A percentile compares a stretch with the other conserved stretches of the same genome.
Conservation (phyloP, 1,140 invertebrate species). For the Philopotamus ludificatus region DNA sequence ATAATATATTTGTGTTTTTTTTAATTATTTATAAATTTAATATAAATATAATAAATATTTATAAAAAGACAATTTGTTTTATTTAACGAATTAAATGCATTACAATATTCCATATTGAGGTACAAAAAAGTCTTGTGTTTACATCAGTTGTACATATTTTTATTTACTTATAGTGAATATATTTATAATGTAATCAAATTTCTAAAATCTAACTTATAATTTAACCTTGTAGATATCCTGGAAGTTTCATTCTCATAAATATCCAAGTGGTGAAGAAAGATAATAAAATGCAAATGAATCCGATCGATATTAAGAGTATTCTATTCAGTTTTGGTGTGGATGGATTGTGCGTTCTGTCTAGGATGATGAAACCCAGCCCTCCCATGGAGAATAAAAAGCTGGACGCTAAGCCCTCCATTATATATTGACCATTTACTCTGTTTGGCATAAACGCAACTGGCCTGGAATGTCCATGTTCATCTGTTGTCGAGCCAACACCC, state of each 20-base stretch:
- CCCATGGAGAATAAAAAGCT: constrained; percentile 96
- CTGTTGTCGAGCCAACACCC: constrained; percentile 94
- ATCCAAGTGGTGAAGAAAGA: constrained; percentile 97
- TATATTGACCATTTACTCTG: constrained; percentile 97
- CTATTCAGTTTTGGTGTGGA: constrained; percentile 90
- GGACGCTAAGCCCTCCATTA: constrained; percentile 96
- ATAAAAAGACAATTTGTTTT: constrained; percentile 47
- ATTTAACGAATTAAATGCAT: too few species aligned
- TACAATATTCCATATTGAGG: too few species aligned
- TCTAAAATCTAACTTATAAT: not conserved
- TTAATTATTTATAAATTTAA: constrained; percentile 7
- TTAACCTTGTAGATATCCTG: constrained; percentile 68
- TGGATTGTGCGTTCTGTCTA: constrained; percentile 92
- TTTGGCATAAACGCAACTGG: constrained; percentile 99
- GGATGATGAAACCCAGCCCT: constrained; percentile 92
- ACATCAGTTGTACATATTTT: too few species aligned
- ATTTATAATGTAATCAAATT: too few species aligned
- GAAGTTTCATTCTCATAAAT: constrained; percentile 99
- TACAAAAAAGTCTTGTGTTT: too few species aligned
- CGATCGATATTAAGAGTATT: constrained; percentile 87
- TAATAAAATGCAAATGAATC: constrained; percentile 89
- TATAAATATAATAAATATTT: not conserved
- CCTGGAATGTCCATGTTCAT: constrained; percentile 92
- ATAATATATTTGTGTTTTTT: not conserved
- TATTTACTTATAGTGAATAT: too few species aligned